These are phyloP conservation scores for Agonopterix heracliana DNA, from an alignment of 2,888 invertebrate genomes.

Conservation along the genomic window DNA sequence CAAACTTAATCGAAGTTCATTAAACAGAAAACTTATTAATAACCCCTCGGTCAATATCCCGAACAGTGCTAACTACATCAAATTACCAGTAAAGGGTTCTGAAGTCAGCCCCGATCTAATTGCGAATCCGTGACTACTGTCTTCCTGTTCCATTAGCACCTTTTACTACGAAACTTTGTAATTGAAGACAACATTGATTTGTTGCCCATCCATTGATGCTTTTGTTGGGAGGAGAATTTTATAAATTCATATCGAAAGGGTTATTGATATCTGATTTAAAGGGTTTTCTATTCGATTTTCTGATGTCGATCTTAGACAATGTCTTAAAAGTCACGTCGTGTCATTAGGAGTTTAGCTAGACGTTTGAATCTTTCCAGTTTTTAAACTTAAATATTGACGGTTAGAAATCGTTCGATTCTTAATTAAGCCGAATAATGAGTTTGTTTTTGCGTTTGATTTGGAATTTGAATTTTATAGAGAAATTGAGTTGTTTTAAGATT, in stretches of 20 bases:
- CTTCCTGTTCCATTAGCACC: constrained; percentile 57
- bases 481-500: no score
- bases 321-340: constrained; percentile 28
- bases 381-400: not conserved
- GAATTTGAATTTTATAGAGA: no score
- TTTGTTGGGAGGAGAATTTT: not conserved
- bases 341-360: constrained; percentile 56
- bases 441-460: no score
- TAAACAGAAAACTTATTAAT: not conserved
- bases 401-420: no score
- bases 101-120: constrained; percentile 49
- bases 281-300: no score
- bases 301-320: constrained; percentile 8
- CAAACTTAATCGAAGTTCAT: no score
- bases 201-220: constrained; percentile 20
- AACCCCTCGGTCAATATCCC: constrained; percentile 32
- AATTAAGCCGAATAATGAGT: no score
- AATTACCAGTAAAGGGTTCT: constrained; percentile 61
- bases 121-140: constrained; percentile 61
- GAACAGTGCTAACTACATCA: constrained; percentile 56
- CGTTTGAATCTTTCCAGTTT: constrained; percentile 15
- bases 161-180: constrained; percentile 24
- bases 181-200: constrained; percentile 10
- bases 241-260: no score
- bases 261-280: no score